Evolutionary conservation across 2,888 invertebrate species (phyloP).

Genomic region (Nowickia ferox): DNA sequence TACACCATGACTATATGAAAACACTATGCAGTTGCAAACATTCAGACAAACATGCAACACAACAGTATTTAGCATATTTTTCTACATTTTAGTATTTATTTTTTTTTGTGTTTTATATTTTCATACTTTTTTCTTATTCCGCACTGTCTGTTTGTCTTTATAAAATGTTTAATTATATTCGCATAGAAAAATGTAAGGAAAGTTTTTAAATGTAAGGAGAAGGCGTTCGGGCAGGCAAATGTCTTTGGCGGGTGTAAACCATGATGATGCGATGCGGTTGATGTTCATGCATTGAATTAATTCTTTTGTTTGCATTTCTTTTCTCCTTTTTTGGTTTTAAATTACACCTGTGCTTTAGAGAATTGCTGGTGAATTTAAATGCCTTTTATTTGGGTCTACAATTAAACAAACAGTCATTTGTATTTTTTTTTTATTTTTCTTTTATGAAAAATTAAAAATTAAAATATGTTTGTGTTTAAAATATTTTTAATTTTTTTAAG

Average conservation of each 20-base stretch:
- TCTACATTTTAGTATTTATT: background rate
- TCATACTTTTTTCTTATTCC: background rate
- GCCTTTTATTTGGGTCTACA: constrained; percentile 6
- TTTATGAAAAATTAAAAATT: constrained; percentile 2
- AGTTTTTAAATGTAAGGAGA: background rate
- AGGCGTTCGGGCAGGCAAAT: background rate
- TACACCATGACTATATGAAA: background rate
- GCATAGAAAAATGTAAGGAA: constrained; percentile 18
- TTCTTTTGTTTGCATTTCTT: constrained; percentile 1
- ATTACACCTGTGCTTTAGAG: constrained; percentile 46
- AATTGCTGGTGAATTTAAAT: constrained; percentile 28
- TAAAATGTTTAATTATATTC: constrained; percentile 49
- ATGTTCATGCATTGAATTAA: constrained; percentile 4
- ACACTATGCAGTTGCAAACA: constrained; percentile 1
- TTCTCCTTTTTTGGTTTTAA: background rate
- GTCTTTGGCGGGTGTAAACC: background rate
- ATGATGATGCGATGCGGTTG: background rate
- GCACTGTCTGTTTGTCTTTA: constrained; percentile 18
- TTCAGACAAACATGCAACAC: background rate
- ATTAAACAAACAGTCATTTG: constrained; percentile 1
- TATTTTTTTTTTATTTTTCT: background rate
- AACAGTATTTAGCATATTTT: constrained; percentile 8
- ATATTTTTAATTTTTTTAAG: background rate
- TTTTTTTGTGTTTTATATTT: constrained; percentile 1
- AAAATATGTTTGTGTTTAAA: background rate